A percentile compares a stretch with the other conserved stretches of the same genome.
Evolutionary conservation across 2,888 invertebrate genomes (phyloP).

Genomic region (Andrena bicolor): DNA sequence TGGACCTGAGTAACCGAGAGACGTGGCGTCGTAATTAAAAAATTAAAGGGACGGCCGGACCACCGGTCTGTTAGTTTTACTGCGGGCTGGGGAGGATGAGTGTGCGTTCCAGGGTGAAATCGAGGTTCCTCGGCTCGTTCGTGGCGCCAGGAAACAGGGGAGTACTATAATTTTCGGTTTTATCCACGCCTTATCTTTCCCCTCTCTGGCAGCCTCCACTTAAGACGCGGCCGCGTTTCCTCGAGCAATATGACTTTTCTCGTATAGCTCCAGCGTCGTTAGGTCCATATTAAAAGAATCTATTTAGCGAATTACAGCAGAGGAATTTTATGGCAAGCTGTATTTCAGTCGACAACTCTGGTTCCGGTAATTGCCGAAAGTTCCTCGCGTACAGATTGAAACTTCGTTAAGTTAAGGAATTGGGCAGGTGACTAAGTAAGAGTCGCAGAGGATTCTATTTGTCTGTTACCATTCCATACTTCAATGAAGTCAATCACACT

Average conservation of each 20-base stretch:
- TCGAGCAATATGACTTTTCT: neutral
- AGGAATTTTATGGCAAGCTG: too few species aligned
- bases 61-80: conserved; percentile 69
- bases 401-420: too few species aligned
- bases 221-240: neutral
- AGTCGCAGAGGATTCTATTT: too few species aligned
- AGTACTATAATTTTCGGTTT: conserved; percentile 57
- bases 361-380: too few species aligned
- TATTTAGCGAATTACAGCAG: too few species aligned
- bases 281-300: too few species aligned
- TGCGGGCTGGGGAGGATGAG: conserved; percentile 33
- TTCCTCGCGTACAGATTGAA: too few species aligned
- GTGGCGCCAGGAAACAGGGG: conserved; percentile 77
- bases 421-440: too few species aligned
- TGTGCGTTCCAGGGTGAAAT: conserved; percentile 60
- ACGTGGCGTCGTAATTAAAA: conserved; percentile 81
- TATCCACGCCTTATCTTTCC: conserved; percentile 16
- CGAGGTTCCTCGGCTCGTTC: conserved; percentile 72
- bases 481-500: too few species aligned
- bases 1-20: conserved; percentile 74
- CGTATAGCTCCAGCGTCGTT: too few species aligned
- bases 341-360: too few species aligned
- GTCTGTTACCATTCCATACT: too few species aligned
- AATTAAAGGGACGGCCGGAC: conserved; percentile 78
- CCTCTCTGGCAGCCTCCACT: neutral